These are phyloP conservation scores for Drosophila navojoa DNA, from an alignment of 1,140 invertebrate genomes.

Conservation along the genomic window DNA sequence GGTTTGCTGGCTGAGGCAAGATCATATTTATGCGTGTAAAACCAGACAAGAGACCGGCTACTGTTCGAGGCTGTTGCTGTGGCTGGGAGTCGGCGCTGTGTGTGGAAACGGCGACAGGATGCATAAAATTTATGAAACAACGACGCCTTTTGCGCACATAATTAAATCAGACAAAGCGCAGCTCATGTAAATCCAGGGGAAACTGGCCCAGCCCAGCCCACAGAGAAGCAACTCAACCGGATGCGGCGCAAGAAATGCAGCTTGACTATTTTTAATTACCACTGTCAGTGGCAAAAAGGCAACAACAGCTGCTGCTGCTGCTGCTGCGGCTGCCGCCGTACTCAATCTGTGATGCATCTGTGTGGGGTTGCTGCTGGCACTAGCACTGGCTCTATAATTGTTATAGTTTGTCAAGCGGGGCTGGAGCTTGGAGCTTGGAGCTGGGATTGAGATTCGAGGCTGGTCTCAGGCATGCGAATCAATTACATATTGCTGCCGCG, in stretches of 20 bases:
- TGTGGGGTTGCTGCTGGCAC: constrained; percentile 32
- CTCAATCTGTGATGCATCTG: constrained; percentile 12
- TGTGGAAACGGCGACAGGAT: constrained; percentile 64
- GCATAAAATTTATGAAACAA: constrained; percentile 81
- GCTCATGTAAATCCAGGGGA: constrained; percentile 71
- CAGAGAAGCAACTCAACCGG: constrained; percentile 51
- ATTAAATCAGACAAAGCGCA: constrained; percentile 80
- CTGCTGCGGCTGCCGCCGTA: constrained; percentile 21
- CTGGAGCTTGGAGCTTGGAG: constrained; percentile 19
- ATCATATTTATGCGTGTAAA: constrained; percentile 41
- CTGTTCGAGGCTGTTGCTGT: constrained; percentile 6
- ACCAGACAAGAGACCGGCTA: constrained; percentile 32
- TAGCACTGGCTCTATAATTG: constrained; percentile 62
- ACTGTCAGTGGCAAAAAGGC: constrained; percentile 48
- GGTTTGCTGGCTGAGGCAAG: background rate
- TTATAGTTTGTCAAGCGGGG: constrained; percentile 65
- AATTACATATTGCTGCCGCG: constrained; percentile 68
- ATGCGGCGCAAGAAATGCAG: constrained; percentile 76
- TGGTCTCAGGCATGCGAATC: constrained; percentile 65
- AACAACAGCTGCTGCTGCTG: constrained; percentile 47
- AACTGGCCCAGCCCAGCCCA: constrained; percentile 37
- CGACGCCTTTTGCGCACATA: constrained; percentile 79
- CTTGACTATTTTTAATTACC: constrained; percentile 82
- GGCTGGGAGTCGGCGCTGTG: constrained; percentile 24
- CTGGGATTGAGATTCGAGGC: constrained; percentile 3